phyloP scores from a whole-genome alignment of 1,140 invertebrate genomes.

The Meloidogyne hapla region DNA sequence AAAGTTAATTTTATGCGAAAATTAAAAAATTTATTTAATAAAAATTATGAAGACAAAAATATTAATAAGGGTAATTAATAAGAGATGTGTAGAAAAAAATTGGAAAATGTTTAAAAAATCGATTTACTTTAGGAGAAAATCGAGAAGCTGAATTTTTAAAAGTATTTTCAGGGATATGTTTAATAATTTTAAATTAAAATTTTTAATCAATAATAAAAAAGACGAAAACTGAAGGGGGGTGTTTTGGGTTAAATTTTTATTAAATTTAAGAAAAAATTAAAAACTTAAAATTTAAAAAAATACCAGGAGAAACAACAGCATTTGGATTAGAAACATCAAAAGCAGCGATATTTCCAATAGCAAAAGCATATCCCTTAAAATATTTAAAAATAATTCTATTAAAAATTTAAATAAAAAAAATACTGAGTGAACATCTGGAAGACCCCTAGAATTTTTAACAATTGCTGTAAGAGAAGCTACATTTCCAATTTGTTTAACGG shows the following conservation, averaged over 20 bases:
- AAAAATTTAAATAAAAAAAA: not conserved
- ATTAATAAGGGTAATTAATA: no score
- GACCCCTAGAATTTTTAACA: constrained; percentile 78
- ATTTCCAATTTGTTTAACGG: constrained; percentile 98
- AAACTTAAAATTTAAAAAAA: constrained; percentile 28
- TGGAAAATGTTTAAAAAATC: no score
- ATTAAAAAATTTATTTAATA: no score
- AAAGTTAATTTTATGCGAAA: not conserved
- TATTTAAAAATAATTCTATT: not conserved
- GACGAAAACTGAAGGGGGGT: no score
- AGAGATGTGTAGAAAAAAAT: no score
- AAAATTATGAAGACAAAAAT: no score
- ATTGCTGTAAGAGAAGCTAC: constrained; percentile 97
- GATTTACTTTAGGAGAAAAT: no score
- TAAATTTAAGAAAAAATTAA: not conserved
- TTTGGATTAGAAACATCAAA: constrained; percentile 91
- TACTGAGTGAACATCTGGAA: constrained; percentile 94
- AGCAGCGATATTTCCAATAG: constrained; percentile 99
- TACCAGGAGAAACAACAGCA: constrained; percentile 87
- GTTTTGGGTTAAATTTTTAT: not conserved
- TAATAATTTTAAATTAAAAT: no score
- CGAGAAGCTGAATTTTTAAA: no score
- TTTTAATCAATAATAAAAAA: no score
- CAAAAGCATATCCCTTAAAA: constrained; percentile 87
- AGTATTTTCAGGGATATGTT: no score